Conservation (phyloP, 2,113 vertebrate species). For the Peucedramus taeniatus region DNA sequence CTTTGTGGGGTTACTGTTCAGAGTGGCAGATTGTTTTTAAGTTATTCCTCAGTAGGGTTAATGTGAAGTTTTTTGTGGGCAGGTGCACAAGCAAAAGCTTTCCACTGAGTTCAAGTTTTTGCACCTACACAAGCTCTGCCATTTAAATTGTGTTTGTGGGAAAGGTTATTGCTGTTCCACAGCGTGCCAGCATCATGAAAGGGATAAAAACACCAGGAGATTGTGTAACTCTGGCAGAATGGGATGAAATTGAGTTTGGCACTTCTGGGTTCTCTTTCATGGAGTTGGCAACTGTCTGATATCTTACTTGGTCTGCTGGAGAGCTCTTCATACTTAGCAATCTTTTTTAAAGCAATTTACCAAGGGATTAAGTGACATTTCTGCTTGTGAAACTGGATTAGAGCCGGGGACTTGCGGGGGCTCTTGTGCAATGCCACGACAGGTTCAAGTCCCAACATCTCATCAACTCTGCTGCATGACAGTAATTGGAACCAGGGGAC, state of each 20-base stretch:
- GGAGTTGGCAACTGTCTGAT: neutral
- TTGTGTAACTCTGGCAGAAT: rapidly evolving
- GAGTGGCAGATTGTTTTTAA: neutral
- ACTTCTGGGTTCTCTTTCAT: neutral
- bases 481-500: neutral
- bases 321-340: neutral
- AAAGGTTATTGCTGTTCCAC: neutral
- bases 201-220: neutral
- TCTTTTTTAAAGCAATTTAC: neutral
- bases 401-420: neutral
- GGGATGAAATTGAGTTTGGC: neutral
- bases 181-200: rapidly evolving
- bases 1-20: neutral
- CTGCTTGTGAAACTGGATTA: neutral
- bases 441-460: neutral
- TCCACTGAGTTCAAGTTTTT: neutral
- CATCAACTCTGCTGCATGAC: neutral
- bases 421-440: neutral
- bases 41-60: neutral
- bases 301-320: neutral
- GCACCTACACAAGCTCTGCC: neutral
- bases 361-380: neutral
- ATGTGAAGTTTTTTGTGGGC: neutral
- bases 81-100: neutral
- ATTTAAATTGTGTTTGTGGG: neutral